Percentiles rank a stretch among this genome's conserved stretches.
These are phyloP conservation scores for Bungarus multicinctus DNA, from an alignment of 2,113 vertebrate genomes.

Conservation along the genomic window DNA sequence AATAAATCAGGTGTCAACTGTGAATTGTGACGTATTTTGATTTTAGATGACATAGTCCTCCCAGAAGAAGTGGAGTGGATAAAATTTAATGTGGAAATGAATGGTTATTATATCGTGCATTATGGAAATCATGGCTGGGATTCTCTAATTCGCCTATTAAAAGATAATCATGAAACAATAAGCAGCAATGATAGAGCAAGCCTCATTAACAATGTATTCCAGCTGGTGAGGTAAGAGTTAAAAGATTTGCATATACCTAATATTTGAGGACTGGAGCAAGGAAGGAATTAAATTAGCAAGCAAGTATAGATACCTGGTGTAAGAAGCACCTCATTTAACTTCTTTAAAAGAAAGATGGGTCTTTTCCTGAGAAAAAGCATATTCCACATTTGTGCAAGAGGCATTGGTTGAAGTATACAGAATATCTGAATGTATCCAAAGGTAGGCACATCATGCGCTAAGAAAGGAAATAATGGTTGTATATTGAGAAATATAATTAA, in stretches of 20 bases:
- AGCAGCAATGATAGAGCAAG: constrained; percentile 85
- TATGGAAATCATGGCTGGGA: constrained; percentile 83
- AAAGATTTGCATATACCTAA: not conserved
- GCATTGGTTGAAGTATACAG: not conserved
- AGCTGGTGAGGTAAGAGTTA: constrained; percentile 82
- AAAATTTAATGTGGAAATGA: constrained; percentile 91
- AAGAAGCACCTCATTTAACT: not conserved
- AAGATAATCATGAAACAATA: constrained; percentile 71
- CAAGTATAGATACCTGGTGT: not conserved
- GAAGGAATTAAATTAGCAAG: not conserved
- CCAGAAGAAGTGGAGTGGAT: constrained; percentile 85
- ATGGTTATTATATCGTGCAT: constrained; percentile 90
- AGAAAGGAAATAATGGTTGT: not conserved
- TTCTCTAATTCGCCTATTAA: constrained; percentile 75
- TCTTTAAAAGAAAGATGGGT: not conserved
- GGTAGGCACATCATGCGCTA: not conserved
- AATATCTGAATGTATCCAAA: not conserved
- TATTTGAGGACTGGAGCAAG: not conserved
- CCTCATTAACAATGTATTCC: constrained; percentile 86
- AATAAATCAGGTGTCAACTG: constrained; percentile 11
- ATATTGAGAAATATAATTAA: not conserved
- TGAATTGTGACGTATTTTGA: constrained; percentile 39
- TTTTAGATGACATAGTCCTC: constrained; percentile 79
- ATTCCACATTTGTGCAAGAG: not conserved
- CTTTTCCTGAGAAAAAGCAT: not conserved